These are phyloP conservation scores for Ctenomys sociabilis DNA, from an alignment of 2,113 vertebrate species.

Conservation along the genomic window DNA sequence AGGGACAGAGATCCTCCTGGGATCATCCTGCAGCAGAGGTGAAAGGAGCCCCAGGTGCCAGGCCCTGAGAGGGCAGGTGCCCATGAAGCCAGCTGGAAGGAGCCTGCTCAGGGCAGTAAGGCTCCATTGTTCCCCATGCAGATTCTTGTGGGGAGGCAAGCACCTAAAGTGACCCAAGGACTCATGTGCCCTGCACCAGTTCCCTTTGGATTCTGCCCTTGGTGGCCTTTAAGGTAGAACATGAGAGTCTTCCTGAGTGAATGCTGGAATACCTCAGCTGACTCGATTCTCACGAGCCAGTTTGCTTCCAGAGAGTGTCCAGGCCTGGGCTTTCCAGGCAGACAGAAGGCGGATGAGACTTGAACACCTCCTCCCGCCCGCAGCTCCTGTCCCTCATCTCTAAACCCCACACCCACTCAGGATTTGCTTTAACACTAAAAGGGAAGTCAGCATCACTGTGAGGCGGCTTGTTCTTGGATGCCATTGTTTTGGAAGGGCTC, in stretches of 20 bases:
- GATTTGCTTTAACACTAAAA: neutral
- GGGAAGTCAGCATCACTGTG: neutral
- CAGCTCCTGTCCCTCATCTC: neutral
- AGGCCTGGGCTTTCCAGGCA: neutral
- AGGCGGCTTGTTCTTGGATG: neutral
- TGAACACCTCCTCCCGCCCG: neutral
- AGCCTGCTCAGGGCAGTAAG: neutral
- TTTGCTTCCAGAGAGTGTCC: neutral
- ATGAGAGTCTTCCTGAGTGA: conserved; percentile 27
- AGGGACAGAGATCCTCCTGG: neutral
- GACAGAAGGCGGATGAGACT: neutral
- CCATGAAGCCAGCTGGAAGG: rapidly evolving
- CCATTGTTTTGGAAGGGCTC: rapidly evolving
- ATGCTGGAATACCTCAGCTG: neutral
- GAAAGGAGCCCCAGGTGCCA: rapidly evolving
- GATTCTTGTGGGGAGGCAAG: neutral
- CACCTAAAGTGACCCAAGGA: neutral
- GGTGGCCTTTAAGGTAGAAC: neutral
- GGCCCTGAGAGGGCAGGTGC: neutral
- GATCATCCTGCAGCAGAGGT: neutral
- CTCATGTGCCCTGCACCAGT: neutral
- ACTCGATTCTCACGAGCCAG: neutral
- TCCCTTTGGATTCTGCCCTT: neutral
- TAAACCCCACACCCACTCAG: rapidly evolving
- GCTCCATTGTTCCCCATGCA: neutral